These are phyloP conservation scores for Oncorhynchus kisutch DNA, from an alignment of 2,113 vertebrate genomes.

Conservation along the genomic window DNA sequence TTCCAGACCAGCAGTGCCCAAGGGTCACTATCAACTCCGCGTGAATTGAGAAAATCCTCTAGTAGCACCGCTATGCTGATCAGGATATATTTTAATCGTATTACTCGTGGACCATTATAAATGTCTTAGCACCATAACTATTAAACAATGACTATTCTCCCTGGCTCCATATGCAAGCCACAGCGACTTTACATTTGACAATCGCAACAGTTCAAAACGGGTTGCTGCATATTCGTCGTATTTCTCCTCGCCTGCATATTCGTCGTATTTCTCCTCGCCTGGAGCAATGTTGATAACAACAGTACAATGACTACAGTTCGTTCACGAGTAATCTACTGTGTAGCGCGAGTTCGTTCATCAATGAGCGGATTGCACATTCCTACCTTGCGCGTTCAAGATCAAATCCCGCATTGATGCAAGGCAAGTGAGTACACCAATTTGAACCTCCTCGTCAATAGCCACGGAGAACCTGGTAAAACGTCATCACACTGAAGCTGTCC, in stretches of 20 bases:
- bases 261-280: no score
- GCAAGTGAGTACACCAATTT: constrained; percentile 38
- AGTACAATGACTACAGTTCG: no score
- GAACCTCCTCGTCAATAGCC: not conserved
- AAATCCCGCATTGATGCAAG: constrained; percentile 42
- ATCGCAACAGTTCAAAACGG: not conserved
- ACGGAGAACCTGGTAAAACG: constrained; percentile 43
- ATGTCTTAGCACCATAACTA: no score
- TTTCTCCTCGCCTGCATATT: no score
- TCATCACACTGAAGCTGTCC: constrained; percentile 22
- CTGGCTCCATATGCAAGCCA: no score
- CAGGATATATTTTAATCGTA: not conserved
- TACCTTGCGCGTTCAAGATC: constrained; percentile 18
- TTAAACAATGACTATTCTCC: no score
- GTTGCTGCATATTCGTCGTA: no score
- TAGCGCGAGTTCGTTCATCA: constrained; percentile 13
- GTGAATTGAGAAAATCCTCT: constrained; percentile 45
- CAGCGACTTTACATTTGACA: not conserved
- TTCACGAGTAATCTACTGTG: constrained; percentile 3
- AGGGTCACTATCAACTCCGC: constrained; percentile 35
- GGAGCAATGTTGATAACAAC: no score
- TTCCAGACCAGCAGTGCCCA: constrained; percentile 47
- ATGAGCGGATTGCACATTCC: constrained; percentile 10
- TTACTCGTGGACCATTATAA: no score
- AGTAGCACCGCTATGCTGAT: constrained; percentile 26